Percentiles rank a stretch among this genome's conserved stretches.
Evolutionary conservation across 2,113 vertebrate species (phyloP).

Genomic region (Odontophorus gujanensis): DNA sequence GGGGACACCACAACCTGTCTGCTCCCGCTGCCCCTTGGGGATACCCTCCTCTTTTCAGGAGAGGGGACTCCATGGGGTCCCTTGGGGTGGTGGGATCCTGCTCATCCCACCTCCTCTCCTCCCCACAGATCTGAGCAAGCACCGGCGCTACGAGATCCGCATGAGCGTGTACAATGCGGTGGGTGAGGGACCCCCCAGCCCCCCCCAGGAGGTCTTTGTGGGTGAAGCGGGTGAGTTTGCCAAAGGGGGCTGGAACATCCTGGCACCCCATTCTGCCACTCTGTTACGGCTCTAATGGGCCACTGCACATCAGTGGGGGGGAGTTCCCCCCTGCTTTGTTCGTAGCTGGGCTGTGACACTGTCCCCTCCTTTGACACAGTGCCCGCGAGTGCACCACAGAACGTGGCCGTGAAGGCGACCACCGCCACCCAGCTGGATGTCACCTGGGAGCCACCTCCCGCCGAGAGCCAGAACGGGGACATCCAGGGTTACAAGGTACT

Average conservation of each 20-base stretch:
- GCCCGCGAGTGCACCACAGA: conserved; percentile 89
- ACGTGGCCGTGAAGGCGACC: conserved; percentile 85
- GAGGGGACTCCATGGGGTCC: background rate
- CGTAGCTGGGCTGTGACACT: rapidly evolving
- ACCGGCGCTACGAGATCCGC: conserved; percentile 94
- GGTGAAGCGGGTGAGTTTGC: conserved; percentile 90
- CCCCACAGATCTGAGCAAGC: conserved; percentile 88
- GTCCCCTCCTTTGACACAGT: conserved; percentile 74
- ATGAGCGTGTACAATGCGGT: conserved; percentile 94
- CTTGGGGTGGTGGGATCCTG: rapidly evolving
- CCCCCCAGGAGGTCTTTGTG: conserved; percentile 95
- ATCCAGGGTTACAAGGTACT: conserved; percentile 97
- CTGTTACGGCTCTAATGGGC: rapidly evolving
- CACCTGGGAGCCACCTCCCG: conserved; percentile 90
- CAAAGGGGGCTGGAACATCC: rapidly evolving
- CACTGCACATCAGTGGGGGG: rapidly evolving
- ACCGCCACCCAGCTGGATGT: conserved; percentile 95
- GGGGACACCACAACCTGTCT: background rate
- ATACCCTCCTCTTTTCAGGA: background rate
- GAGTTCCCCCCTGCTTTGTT: background rate
- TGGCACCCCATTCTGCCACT: rapidly evolving
- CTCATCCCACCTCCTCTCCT: background rate
- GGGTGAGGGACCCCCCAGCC: conserved; percentile 90
- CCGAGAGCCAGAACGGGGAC: conserved; percentile 92
- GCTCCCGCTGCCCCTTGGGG: background rate